These are phyloP conservation scores for Petrolisthes cinctipes DNA, from an alignment of 2,888 invertebrate genomes.

Conservation along the genomic window DNA sequence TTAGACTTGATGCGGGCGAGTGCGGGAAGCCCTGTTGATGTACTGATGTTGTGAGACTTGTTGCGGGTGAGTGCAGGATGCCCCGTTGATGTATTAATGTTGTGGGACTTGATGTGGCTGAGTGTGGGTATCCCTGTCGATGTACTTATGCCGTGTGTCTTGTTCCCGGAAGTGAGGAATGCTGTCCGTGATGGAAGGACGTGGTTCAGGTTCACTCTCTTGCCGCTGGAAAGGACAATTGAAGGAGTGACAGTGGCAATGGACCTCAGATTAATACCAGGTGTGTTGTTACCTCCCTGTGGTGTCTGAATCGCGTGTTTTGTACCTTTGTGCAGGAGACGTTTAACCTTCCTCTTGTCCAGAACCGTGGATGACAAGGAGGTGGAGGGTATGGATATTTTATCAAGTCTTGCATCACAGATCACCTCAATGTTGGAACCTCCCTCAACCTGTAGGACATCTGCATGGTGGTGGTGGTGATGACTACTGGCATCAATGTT, in stretches of 20 bases:
- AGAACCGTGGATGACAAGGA: neutral
- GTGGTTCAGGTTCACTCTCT: neutral
- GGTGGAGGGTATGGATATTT: neutral
- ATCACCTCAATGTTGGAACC: conserved; percentile 31
- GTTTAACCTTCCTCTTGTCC: conserved; percentile 22
- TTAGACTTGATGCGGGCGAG: conserved; percentile 27
- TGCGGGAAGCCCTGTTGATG: neutral
- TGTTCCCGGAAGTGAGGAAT: too few relatives aligned
- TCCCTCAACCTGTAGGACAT: conserved; percentile 47
- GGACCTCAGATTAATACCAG: conserved; percentile 17
- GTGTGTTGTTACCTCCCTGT: neutral
- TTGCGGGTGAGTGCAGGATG: neutral
- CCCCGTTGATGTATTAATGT: neutral
- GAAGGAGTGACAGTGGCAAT: conserved; percentile 26
- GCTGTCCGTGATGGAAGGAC: too few relatives aligned
- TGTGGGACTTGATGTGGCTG: conserved; percentile 27
- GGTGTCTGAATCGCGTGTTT: neutral
- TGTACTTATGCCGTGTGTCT: neutral
- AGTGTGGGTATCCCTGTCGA: neutral
- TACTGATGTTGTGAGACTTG: conserved; percentile 4
- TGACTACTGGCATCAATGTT: conserved; percentile 33
- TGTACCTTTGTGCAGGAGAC: neutral
- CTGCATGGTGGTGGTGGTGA: neutral
- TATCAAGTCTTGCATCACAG: neutral
- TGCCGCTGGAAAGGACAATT: conserved; percentile 27